These are phyloP conservation scores for Dichetophora obliterata DNA, from an alignment of 2,888 invertebrate species.

Conservation along the genomic window DNA sequence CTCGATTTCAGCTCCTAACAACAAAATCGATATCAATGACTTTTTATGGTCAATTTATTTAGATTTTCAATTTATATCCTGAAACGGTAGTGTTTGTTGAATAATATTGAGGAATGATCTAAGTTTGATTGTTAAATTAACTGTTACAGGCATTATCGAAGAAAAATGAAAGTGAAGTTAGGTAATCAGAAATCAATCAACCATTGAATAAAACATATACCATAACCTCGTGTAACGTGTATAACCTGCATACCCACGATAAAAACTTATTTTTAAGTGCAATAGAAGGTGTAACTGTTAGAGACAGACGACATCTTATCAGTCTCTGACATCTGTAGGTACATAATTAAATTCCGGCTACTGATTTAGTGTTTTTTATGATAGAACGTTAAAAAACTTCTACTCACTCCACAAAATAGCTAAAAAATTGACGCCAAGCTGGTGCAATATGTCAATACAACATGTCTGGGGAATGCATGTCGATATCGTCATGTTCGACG, in stretches of 20 bases:
- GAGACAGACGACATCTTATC: neutral
- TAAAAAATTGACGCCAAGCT: conserved; percentile 64
- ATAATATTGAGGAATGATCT: conserved; percentile 25
- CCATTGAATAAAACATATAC: neutral
- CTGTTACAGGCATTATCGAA: neutral
- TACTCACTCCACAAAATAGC: neutral
- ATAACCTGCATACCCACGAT: too few species aligned
- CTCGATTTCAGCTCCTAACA: neutral
- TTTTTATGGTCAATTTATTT: conserved; percentile 52
- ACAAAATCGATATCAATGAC: conserved; percentile 12
- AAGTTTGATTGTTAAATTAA: conserved; percentile 1
- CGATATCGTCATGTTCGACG: neutral
- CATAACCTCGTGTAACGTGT: neutral
- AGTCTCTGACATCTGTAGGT: conserved; percentile 14
- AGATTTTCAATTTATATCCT: conserved; percentile 65
- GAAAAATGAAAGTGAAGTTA: neutral
- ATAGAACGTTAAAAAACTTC: neutral
- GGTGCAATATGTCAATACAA: conserved; percentile 59
- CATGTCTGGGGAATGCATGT: conserved; percentile 30
- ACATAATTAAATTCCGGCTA: conserved; percentile 27
- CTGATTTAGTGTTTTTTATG: neutral
- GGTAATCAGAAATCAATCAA: neutral
- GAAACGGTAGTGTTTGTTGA: conserved; percentile 44
- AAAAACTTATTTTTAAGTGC: neutral
- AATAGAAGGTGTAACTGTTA: neutral